Base-by-base conservation (phyloP, 2,888 invertebrate species). In the Acrobasis consociella region DNA sequence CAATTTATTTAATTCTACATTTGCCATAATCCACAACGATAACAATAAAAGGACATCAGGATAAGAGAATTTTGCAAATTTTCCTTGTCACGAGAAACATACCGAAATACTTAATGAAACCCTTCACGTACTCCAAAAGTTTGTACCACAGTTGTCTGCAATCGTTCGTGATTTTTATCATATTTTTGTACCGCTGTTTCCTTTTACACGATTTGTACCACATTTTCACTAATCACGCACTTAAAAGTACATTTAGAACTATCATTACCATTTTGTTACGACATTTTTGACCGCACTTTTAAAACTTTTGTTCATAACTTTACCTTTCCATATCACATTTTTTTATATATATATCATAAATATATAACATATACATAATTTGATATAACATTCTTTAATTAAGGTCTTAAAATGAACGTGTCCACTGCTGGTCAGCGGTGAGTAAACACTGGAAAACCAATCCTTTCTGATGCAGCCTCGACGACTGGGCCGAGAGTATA, bases 101-200 rank as follows among this genome's bases (percentile, higher is more conserved):
- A 91, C 90, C 89, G 67, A 89, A 86, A 76, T 79, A 87, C 16
- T 83, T 74, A 55, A 81, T 62, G 61, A 83, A 65, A 64, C 73
- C 66, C 71, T 76, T 81, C 16, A 80, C 67, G 64, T 70, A 80
- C 60, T 72, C 72, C 65, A 82, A 65, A 60, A 78, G 63, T 66
- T 71, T 82, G 63, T 75, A 72, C 71, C 78, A 75, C 13, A 76
- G 67, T 38, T 55, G 22, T 49, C 17, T 61, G 13, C 51, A 62
- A 46, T 55, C 37, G 9, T 62, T 56, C 59, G 68, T 63, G 42
- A 56, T 39, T 42, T 42, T 56, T 22, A 70, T 72, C 72, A 62
- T 67, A 71, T 60, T 67, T 61, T 69, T 72, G n/a, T 69, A 68
- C 64, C 67, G 65, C 74, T 77, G 65, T 71, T 62, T 70, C 60